Base-by-base conservation (phyloP, 2,797 vertebrate species). In the Acipenser ruthenus region DNA sequence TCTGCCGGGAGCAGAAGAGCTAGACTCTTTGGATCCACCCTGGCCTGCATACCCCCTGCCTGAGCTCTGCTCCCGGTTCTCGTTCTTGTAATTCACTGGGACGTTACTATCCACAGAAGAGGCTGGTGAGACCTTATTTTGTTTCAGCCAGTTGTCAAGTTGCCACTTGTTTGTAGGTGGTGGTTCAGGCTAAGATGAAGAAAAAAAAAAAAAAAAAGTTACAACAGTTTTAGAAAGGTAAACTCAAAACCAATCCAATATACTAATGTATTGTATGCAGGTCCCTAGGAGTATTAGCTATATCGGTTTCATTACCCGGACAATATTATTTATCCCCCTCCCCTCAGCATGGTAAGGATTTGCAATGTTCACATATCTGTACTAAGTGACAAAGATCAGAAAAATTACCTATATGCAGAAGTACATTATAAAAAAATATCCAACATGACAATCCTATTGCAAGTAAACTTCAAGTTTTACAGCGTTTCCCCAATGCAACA, bases 81-180 rank as follows among this genome's bases (percentile, higher is more conserved):
- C 97, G 71, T 96, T 98, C 82, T 97, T 97, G 84, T 93, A 93
- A 76, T 94, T 93, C 2, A 93, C 89, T 62, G 92, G 92, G 73
- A 92, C 91, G 73, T 87, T 95, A 81, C 90, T 95, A 75, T 98
- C 95, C 77, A 93, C 92, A 0, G 95, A 96, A 72, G 95, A 97
- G 61, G 95, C 94, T 58, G 95, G 94, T 60, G 94, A 97, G 65
- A 91, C 92, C 88, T 94, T 93, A 72, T 95, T 97, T 79, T 97
- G 97, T 82, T 96, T 95, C 73, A 99, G 82, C 97, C 97, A 99
- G 80, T 99, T 99, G 80, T 99, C 94, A 82, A 99, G 88, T 59
- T 98, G 96, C 97, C 97, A 99, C 78, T 98, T 99, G 86, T 98
- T 98, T 68, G 93, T 91, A 68, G 89, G 91, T 0, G 93, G 93